These are phyloP conservation scores for Nettapus auritus DNA, from an alignment of 2,113 vertebrate species.

Conservation along the genomic window DNA sequence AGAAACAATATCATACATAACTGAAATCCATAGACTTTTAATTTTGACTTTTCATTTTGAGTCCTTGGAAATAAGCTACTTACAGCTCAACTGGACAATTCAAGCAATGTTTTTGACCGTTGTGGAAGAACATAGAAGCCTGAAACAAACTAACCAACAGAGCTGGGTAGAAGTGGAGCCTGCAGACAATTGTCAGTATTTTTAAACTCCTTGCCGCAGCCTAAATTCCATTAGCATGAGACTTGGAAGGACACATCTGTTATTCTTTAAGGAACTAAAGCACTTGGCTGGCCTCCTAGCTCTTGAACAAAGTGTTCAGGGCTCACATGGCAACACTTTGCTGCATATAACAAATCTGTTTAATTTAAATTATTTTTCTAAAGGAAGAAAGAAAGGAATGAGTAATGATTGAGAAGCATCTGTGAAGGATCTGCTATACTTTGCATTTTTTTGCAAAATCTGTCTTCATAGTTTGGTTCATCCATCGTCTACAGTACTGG, in stretches of 20 bases:
- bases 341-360: conserved; percentile 67
- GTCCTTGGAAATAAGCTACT: neutral
- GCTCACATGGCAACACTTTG: conserved; percentile 64
- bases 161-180: neutral
- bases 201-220: conserved; percentile 37
- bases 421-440: conserved; percentile 43
- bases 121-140: neutral
- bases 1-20: neutral
- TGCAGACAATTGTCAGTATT: conserved; percentile 16
- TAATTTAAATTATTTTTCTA: conserved; percentile 65
- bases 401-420: conserved; percentile 47
- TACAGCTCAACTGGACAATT: neutral
- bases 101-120: neutral
- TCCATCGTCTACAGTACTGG: conserved; percentile 16
- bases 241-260: conserved; percentile 73
- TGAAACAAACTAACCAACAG: neutral
- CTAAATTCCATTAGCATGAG: conserved; percentile 68
- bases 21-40: neutral
- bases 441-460: neutral
- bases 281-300: conserved; percentile 74
- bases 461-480: conserved; percentile 23
- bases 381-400: conserved; percentile 17
- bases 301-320: conserved; percentile 72
- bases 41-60: neutral
- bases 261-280: conserved; percentile 75